These are phyloP conservation scores for Lampris megalopsis DNA, from an alignment of 2,113 vertebrate species.

Conservation along the genomic window DNA sequence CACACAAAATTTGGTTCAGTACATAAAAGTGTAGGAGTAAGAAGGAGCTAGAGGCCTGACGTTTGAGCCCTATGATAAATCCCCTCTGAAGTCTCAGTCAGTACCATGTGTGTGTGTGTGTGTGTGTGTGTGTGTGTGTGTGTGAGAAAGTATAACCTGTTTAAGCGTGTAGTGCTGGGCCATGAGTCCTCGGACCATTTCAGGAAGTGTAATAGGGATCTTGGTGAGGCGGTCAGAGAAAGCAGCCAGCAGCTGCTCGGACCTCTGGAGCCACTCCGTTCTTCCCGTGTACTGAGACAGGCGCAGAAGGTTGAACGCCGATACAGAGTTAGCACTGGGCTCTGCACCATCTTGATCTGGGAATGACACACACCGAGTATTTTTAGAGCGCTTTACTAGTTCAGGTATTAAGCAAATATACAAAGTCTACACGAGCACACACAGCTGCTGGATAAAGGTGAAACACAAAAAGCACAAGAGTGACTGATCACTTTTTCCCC, in stretches of 20 bases:
- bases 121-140: not conserved
- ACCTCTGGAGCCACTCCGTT: slow-evolving; percentile 87
- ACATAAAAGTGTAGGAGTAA: too few relatives aligned
- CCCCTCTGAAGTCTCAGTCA: too few relatives aligned
- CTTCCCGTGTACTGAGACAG: slow-evolving; percentile 87
- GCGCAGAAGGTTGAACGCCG: slow-evolving; percentile 89
- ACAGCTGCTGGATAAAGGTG: too few relatives aligned
- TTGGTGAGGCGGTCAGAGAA: slow-evolving; percentile 88
- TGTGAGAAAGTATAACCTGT: slow-evolving; percentile 82
- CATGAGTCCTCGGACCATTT: slow-evolving; percentile 88
- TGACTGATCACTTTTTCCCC: not conserved
- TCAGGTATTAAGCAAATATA: not conserved
- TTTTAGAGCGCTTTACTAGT: not conserved
- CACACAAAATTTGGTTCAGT: too few relatives aligned
- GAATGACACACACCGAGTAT: slow-evolving; percentile 8
- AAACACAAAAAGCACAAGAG: not conserved
- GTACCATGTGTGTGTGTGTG: not conserved
- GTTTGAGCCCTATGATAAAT: too few relatives aligned
- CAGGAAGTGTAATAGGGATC: slow-evolving; percentile 88
- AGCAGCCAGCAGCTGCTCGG: slow-evolving; percentile 84
- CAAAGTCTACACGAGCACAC: not conserved
- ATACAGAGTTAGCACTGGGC: slow-evolving; percentile 90
- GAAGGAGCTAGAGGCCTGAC: too few relatives aligned
- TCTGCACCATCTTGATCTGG: slow-evolving; percentile 95
- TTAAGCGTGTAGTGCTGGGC: slow-evolving; percentile 87